Evolutionary conservation across 2,888 invertebrate genomes (phyloP), one percentile per base, ranked within the genome.

Genomic region (Thera obeliscata): DNA sequence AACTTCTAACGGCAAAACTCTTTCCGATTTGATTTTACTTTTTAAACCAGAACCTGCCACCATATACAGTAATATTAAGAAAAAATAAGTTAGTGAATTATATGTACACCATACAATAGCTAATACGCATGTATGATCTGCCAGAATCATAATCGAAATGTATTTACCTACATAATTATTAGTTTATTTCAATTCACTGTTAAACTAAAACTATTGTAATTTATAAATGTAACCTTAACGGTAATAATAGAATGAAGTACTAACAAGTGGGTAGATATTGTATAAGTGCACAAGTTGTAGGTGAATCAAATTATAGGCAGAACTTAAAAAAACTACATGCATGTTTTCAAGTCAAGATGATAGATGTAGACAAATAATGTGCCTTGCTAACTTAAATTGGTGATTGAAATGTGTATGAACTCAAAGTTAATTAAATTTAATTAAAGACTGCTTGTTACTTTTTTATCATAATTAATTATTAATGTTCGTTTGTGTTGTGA

Each of bases 391-490:
- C 54, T 50, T 59, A 54, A 38, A 22, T 22, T 56, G 7, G 38
- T n/a, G 3, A 56, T 41, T 38, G 8, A 52, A 50, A 22, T 50
- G 50, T 50, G 6, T 50, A 50, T 7, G 50, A 50, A 50, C 12
- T 50, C 33, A 52, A 33, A 9, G 52, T 52, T 52, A 52, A 8
- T 38, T 56, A 2, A 33, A 22, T 2, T 6, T 52, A 22, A 33
- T 8, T 52, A 33, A 64, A 61, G 66, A 66, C 66, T 66, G 66
- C 61, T 66, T 66, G 61, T 61, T 56, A 65, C 22, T 35, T 58
- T 52, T 43, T 12, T 54, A 50, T 12, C 3, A 33, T 2, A 7
- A 22, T 8, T 3, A 33, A 9, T 52, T 3, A 9, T 52, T 33
- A 5, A 52, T 50, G 49, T 36, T 11, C 12, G 3, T 59, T 38